phyloP scores from a whole-genome alignment of 1,140 invertebrate genomes.

The Pectinophora gossypiella region DNA sequence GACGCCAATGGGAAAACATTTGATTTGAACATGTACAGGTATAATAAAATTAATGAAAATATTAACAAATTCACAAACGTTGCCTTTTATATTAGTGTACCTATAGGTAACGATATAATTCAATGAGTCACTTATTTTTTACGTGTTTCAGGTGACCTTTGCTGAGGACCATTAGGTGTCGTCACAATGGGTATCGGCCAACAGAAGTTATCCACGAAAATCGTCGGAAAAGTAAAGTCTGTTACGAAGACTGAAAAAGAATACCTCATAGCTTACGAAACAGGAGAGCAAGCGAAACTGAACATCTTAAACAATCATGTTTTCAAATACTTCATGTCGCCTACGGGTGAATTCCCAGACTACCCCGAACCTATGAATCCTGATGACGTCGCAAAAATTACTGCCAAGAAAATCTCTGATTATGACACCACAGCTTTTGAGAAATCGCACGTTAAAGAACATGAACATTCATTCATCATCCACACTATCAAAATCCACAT shows the following conservation, averaged over 20 bases:
- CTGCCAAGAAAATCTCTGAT: slow-evolving; percentile 33
- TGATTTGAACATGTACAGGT: no score
- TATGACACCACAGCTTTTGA: slow-evolving; percentile 42
- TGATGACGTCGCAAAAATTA: slow-evolving; percentile 48
- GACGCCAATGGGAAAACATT: no score
- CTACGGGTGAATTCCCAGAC: slow-evolving; percentile 39
- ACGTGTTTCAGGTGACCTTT: no score
- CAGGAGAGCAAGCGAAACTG: slow-evolving; percentile 39
- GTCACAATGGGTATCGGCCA: neutral
- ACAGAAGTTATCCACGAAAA: neutral
- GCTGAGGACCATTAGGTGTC: no score
- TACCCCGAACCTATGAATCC: slow-evolving; percentile 49
- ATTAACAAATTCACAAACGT: no score
- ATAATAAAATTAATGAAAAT: no score
- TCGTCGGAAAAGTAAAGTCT: slow-evolving; percentile 23
- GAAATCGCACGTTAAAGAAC: slow-evolving; percentile 32
- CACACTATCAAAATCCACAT: slow-evolving; percentile 46
- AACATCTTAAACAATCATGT: slow-evolving; percentile 54
- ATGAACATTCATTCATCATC: slow-evolving; percentile 32
- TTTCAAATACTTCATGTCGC: slow-evolving; percentile 58
- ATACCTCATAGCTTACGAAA: slow-evolving; percentile 40
- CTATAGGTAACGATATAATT: no score
- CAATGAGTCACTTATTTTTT: no score
- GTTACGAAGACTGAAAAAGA: slow-evolving; percentile 34
- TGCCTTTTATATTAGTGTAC: no score